Base-by-base conservation (phyloP, 2,797 vertebrate genomes). In the Channallabes apus region DNA sequence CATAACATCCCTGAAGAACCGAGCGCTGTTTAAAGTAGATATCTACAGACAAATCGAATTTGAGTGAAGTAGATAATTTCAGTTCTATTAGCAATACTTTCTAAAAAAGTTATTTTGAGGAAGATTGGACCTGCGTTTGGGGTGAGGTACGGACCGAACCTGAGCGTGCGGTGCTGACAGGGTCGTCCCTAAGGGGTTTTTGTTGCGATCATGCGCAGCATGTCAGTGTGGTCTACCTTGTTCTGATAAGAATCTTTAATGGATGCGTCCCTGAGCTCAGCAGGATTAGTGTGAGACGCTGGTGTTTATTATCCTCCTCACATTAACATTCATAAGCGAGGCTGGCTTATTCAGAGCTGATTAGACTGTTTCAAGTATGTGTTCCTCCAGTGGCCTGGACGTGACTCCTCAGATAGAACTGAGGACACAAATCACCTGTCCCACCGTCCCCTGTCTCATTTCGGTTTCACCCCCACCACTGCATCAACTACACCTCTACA, bases 341-440 rank as follows among this genome's bases (percentile, higher is more conserved):
- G 27, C 87, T 73, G 80, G 73, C 79, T 54, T 88, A 88, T 92
- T 90, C 90, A 86, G 86, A 80, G 84, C 90, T 94, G 93, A 94
- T 95, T 93, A 93, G 94, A 94, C 93, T 3, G 82, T 88, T 94
- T 93, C 91, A 94, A 95, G 93, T 93, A 93, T 94, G 92, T 92
- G 91, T 90, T 90, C 88, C 91, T 89, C 88, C 67, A 82, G 91
- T 92, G 92, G 89, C 88, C 81, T 56, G 61, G 82, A 86, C 87
- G 87, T 58, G 38, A 65, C 73, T 72, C 61, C 86, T 75, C 82
- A n/a, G 24, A 58, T 54, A 46, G 79, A 27, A 46, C 32, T 11
- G 6, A 38, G 73, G 29, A 35, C 27, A 1, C n/a, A 54, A 58
- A 58, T 56, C 79, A 68, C 77, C 51, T 56, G 22, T 2, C 79